A percentile compares a stretch with the other conserved stretches of the same genome.
phyloP scores from a whole-genome alignment of 2,113 vertebrate species.

The Tamias sibiricus region DNA sequence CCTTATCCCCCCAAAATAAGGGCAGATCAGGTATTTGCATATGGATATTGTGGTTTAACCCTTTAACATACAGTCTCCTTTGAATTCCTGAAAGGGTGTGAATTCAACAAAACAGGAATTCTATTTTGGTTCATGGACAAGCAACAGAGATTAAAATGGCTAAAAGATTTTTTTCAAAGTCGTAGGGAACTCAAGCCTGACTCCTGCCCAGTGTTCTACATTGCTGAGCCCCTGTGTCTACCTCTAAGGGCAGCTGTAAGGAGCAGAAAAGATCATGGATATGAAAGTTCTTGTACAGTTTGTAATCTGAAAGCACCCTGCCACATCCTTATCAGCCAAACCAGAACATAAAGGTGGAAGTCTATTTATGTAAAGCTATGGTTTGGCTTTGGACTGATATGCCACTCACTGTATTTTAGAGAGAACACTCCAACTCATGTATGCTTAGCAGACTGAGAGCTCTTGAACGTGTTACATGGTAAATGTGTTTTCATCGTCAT shows the following conservation, averaged over 20 bases:
- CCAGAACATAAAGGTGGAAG: background rate
- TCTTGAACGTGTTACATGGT: background rate
- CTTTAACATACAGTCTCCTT: background rate
- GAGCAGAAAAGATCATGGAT: background rate
- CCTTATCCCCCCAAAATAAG: background rate
- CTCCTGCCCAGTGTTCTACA: background rate
- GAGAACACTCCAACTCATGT: background rate
- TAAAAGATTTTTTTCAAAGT: background rate
- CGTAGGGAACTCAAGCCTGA: background rate
- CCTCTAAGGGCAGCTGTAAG: background rate
- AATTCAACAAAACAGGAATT: conserved; percentile 33
- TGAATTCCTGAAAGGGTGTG: background rate
- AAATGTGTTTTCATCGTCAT: background rate
- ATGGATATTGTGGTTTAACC: background rate
- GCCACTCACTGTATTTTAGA: background rate
- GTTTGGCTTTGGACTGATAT: background rate
- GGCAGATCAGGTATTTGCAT: background rate
- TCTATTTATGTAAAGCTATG: background rate
- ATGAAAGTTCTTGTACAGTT: background rate
- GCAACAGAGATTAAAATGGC: background rate
- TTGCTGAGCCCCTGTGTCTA: background rate
- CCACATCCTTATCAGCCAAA: background rate
- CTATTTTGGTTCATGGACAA: background rate
- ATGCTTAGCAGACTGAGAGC: background rate
- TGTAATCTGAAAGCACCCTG: background rate